phyloP scores from a whole-genome alignment of 2,113 vertebrate genomes.

The Sapajus apella region DNA sequence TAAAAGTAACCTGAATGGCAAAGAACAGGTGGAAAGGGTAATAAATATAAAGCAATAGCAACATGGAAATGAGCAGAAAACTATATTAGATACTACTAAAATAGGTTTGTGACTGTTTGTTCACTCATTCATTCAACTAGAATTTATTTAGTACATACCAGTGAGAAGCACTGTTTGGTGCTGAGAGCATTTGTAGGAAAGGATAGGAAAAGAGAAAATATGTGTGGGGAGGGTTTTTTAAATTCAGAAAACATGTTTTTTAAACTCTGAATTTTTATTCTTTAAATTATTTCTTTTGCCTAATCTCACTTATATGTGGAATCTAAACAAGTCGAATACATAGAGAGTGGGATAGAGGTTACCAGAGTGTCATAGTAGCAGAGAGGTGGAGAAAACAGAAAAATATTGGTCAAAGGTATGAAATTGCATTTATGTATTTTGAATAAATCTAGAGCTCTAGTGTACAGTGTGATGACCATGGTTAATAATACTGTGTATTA shows the following conservation, averaged over 20 bases:
- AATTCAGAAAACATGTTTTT: background rate
- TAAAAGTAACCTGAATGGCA: background rate
- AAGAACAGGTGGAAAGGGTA: slow-evolving; percentile 23
- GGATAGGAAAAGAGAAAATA: background rate
- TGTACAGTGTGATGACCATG: accelerated
- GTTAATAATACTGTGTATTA: background rate
- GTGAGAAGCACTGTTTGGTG: background rate
- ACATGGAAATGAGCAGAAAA: background rate
- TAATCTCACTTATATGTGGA: background rate
- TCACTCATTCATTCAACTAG: background rate
- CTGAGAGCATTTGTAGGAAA: background rate
- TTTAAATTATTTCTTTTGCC: background rate
- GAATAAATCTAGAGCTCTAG: background rate
- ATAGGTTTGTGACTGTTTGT: background rate
- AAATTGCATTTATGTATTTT: background rate
- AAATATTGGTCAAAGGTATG: background rate
- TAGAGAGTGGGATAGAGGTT: background rate
- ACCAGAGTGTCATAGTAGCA: background rate
- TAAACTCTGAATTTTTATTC: background rate
- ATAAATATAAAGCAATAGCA: slow-evolving; percentile 11
- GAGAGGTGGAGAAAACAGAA: background rate
- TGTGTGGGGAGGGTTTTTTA: background rate
- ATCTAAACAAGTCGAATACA: background rate
- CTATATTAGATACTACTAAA: background rate
- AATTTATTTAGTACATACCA: background rate